Evolutionary conservation across 2,888 invertebrate genomes (phyloP).

Genomic region (Drosophila stalkeri): DNA sequence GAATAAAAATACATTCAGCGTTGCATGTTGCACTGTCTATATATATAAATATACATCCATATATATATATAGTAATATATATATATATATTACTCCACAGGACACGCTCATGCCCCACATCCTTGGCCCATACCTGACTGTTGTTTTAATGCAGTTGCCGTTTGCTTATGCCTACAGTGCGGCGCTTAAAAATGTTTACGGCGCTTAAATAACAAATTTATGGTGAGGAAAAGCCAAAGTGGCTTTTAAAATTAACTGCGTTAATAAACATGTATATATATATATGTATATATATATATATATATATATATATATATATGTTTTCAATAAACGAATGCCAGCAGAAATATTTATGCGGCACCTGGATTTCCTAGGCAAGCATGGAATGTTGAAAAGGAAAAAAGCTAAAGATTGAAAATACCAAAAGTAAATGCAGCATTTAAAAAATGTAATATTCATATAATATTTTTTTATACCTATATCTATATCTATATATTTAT

Average conservation of each 20-base stretch:
- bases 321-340: conserved; percentile 3
- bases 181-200: conserved; percentile 60
- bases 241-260: conserved; percentile 71
- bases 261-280: conserved; percentile 44
- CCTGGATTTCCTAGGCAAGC: background rate
- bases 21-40: background rate
- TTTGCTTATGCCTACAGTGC: conserved; percentile 18
- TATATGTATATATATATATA: background rate
- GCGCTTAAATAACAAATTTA: conserved; percentile 54
- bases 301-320: background rate
- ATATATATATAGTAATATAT: background rate
- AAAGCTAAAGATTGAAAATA: background rate
- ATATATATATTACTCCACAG: background rate
- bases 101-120: background rate
- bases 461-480: background rate
- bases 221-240: conserved; percentile 42
- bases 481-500: background rate
- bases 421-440: conserved; percentile 7
- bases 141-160: conserved; percentile 47
- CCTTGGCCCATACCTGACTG: conserved; percentile 10
- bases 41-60: background rate
- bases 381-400: background rate
- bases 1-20: background rate
- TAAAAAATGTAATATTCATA: background rate
- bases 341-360: conserved; percentile 10